These are phyloP conservation scores for Trissoscelio sp. DNA, from an alignment of 2,888 invertebrate species.

Conservation along the genomic window DNA sequence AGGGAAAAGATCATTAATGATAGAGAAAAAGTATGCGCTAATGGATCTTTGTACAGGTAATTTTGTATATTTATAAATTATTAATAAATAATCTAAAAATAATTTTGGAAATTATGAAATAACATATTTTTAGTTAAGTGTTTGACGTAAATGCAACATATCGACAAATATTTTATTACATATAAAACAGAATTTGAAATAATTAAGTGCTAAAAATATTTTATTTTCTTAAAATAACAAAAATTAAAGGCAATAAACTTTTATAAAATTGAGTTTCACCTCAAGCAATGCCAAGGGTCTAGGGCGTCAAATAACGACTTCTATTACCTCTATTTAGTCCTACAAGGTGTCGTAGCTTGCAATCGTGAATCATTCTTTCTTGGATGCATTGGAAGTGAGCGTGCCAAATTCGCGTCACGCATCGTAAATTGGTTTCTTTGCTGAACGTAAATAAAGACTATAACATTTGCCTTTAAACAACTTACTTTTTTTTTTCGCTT, in stretches of 20 bases:
- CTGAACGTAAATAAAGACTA: constrained; percentile 60
- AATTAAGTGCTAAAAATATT: constrained; percentile 7
- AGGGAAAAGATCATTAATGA: constrained; percentile 72
- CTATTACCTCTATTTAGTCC: constrained; percentile 72
- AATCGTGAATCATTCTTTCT: constrained; percentile 68
- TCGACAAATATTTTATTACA: no score
- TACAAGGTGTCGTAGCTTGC: constrained; percentile 71
- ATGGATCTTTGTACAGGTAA: constrained; percentile 77
- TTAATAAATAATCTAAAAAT: no score
- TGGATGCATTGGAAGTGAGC: constrained; percentile 42
- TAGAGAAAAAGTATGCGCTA: constrained; percentile 73
- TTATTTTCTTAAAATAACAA: constrained; percentile 3
- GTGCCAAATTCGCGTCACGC: constrained; percentile 64
- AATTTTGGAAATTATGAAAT: no score
- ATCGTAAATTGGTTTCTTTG: constrained; percentile 67
- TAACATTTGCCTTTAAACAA: constrained; percentile 40
- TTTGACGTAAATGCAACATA: no score
- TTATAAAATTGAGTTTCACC: constrained; percentile 56
- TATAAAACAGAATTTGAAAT: no score
- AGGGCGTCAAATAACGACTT: constrained; percentile 69
- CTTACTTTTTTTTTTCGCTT: constrained; percentile 44
- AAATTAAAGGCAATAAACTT: constrained; percentile 62
- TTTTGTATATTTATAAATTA: not conserved
- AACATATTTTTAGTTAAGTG: no score
- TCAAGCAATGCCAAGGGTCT: constrained; percentile 76